Base-by-base conservation (phyloP, 2,888 invertebrate species). In the Charanyca ferruginea region DNA sequence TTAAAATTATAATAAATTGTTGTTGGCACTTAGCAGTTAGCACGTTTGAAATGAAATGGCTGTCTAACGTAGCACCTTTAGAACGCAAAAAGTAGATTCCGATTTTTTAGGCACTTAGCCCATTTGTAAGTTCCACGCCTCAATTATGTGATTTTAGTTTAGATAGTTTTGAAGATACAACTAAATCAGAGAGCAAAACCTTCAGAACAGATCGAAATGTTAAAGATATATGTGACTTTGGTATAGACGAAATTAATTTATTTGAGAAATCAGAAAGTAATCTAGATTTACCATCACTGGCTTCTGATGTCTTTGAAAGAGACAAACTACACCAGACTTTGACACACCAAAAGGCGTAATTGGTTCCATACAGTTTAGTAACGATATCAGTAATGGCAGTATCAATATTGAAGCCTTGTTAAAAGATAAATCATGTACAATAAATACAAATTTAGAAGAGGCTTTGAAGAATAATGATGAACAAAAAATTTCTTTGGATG, bases 391-490 rank as follows among this genome's bases (percentile, higher is more conserved):
- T 57, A 61, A 68, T 8, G 57, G 63, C 11, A 71, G 61, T 16
- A 63, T 70, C 20, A 57, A 68, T 66, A 52, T 70, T 13, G 65
- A 73, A 35, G 66, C 45, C 38, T 63, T 78, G 41, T 28, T 64
- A 22, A 71, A 47, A 72, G 73, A 77, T 25, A 77, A 80, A 44
- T 58, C 82, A 62, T 91, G 91, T 78, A 77, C 83, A 13, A 92
- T 94, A 59, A 93, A 93, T 65, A 90, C 79, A 67, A 93, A 94
- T 77, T 83, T 95, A 61, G 89, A 91, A 51, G 84, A 86, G 53
- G 94, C 93, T 4, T 84, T 94, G 64, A 86, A 88, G 62, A 85
- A 90, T 83, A 83, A 83, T 6, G 77, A 79, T 28, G 87, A 85
- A 63, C 72, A 87, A 48, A 83, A 89, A 49, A 85, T 90, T 65